A percentile compares a stretch with the other conserved stretches of the same genome.
These are phyloP conservation scores for Lithophane semibrunnea DNA, from an alignment of 2,888 invertebrate species.

Conservation along the genomic window DNA sequence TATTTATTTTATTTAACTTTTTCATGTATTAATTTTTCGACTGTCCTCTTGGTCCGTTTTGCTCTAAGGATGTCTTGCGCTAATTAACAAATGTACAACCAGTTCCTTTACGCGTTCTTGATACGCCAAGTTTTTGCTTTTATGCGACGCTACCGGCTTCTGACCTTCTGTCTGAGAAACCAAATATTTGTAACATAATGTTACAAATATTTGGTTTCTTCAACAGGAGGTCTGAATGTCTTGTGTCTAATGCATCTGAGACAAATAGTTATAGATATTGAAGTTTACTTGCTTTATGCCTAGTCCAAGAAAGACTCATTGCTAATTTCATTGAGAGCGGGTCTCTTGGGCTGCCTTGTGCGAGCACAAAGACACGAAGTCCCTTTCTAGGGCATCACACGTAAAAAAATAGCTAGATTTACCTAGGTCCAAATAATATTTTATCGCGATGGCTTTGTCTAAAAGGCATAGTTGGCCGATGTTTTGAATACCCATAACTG, in stretches of 20 bases:
- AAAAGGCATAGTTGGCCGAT: neutral
- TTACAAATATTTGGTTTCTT: no score
- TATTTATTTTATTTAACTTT: no score
- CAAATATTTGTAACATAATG: conserved; percentile 2
- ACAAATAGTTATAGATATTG: neutral
- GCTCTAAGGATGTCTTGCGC: conserved; percentile 36
- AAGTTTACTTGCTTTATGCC: no score
- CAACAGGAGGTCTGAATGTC: no score
- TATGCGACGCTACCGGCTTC: conserved; percentile 7
- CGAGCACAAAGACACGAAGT: neutral
- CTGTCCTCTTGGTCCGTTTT: conserved; percentile 24
- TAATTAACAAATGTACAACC: conserved; percentile 50
- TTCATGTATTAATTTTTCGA: neutral
- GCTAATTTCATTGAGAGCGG: neutral
- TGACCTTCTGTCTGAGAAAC: neutral
- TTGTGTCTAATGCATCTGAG: neutral
- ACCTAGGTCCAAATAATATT: neutral
- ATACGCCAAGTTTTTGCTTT: conserved; percentile 16
- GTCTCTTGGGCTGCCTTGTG: neutral
- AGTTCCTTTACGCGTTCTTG: conserved; percentile 43
- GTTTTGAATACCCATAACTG: neutral
- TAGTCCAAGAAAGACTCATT: neutral
- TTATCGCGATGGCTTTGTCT: neutral
- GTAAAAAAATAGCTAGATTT: neutral
- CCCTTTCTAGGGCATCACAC: neutral